Evolutionary conservation across 2,113 vertebrate genomes (phyloP), one percentile per base, ranked within the genome.

Genomic region (Gallinago paraguaiae): DNA sequence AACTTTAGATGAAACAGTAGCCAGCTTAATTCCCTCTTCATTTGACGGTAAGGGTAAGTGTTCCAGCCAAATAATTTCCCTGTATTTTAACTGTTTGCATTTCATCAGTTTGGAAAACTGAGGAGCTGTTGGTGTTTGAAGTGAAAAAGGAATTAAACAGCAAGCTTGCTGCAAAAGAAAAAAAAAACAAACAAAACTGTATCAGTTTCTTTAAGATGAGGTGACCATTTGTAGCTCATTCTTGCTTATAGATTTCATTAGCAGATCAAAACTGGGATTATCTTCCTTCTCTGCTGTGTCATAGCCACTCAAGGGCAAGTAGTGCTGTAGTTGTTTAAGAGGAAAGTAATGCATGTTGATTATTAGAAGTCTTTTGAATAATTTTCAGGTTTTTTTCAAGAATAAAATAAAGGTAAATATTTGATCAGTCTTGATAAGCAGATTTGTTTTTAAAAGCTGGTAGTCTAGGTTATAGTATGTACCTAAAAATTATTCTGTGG

Each of bases 31-130:
- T 94, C 68, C 90, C 6, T 68, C 96, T 63, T 91, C 97, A 6
- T 90, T 80, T 95, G 75, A 77, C 84, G 35, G 83, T n/a, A 96
- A 92, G 96, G 94, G 97, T 98, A 95, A 96, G 96, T 81, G 24
- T n/a, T 81, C 7, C 51, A 54, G 28, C 43, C 45, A 46, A 30
- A 63, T 82, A 43, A 74, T 53, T 57, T 88, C 4, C 31, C 11
- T 46, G 9, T 46, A 39, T 91, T 93, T 79, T 41, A 78, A 64
- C 65, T 92, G 30, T 20, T 50, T 67, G 30, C 17, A 50, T 39
- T 16, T 81, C 45, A 53, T 57, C 57, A 77, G 9, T 87, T 94
- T 72, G 72, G 45, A 59, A 43, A 74, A 79, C 54, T 41, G 45
- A 57, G 35, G 17, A 67, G 33, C 63, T 82, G 43, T 51, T 87